Evolutionary conservation across 1,140 invertebrate species (phyloP), one percentile per base, ranked within the genome.

Genomic region (Bursaphelenchus mucronatus): DNA sequence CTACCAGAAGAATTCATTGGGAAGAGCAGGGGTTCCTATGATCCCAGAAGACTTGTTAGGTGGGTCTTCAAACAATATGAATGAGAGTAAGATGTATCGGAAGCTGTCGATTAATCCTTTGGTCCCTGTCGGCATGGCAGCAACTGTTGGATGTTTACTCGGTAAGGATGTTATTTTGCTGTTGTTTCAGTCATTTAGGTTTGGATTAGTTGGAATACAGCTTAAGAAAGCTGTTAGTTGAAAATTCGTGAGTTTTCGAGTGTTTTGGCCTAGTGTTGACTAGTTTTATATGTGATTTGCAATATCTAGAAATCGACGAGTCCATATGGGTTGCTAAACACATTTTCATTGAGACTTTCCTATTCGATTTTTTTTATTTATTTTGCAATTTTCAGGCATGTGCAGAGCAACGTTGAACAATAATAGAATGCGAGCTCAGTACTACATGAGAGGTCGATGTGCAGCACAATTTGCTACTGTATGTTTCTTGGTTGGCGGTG

Each of bases 331-430:
- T 50, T 1, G 19, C 15, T 5, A 30, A 50, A 5, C 5, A 17
- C 19, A 17, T 3, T 50, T n/a, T 5, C 49, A 50, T 30, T 50
- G 15, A 17, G 1, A 17, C 5, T 17, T 50, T 17, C 15, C 5
- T 50, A 17, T 50, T 50, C 5, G 5, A 50, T 50, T 15, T 50
- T 50, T 50, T 3, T 5, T 11, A 11, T 47, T 47, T 47, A 15
- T n/a, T n/a, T n/a, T n/a, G n/a, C n/a, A n/a, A 30, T 30, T 64
- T 76, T 61, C 41, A 76, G 73, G 74, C 52, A 75, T 75, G 68
- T 63, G 63, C 41, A 62, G 53, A 41, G 50, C 73, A 15, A 75
- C 68, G 15, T 44, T 76, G 58, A 77, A 74, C 56, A 62, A 68
- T 59, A 73, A 77, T 46, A 39, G 45, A 40, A 44, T 61, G 19